These are phyloP conservation scores for Lasius fuliginosus DNA, from an alignment of 2,888 invertebrate genomes.

Conservation along the genomic window DNA sequence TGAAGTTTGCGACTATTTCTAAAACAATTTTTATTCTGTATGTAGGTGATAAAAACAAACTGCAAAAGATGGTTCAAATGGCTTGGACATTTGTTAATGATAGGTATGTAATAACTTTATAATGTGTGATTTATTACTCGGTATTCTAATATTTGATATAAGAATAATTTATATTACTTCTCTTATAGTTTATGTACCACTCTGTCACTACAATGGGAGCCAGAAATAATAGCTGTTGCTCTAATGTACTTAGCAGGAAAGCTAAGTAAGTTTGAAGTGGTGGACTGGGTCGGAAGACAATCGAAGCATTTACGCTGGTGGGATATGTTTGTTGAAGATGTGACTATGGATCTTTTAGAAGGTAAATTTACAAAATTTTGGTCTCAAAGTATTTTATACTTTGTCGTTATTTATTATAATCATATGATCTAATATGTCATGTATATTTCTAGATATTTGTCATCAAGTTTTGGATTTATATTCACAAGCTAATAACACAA, in stretches of 20 bases:
- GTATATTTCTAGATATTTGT: constrained; percentile 91
- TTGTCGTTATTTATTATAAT: background rate
- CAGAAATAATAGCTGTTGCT: constrained; percentile 99
- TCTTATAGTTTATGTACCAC: constrained; percentile 95
- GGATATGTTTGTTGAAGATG: constrained; percentile 99
- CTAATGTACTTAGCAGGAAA: constrained; percentile 98
- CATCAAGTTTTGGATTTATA: constrained; percentile 98
- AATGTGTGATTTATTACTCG: background rate
- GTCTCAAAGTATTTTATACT: background rate
- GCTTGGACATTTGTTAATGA: constrained; percentile 99
- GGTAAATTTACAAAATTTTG: constrained; percentile 83
- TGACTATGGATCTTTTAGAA: constrained; percentile 97
- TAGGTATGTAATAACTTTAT: constrained; percentile 88
- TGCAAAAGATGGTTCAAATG: constrained; percentile 99
- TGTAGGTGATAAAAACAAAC: constrained; percentile 94
- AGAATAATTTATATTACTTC: background rate
- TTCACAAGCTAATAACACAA: constrained; percentile 90
- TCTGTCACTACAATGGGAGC: constrained; percentile 99
- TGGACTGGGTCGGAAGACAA: constrained; percentile 95
- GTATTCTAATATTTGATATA: background rate
- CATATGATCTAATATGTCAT: background rate
- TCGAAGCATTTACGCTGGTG: constrained; percentile 96
- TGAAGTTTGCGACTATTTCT: background rate
- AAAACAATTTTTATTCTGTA: constrained; percentile 32
- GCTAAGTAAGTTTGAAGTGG: constrained; percentile 97